Base-by-base conservation (phyloP, 2,888 invertebrate genomes). In the Capitulum mitella region DNA sequence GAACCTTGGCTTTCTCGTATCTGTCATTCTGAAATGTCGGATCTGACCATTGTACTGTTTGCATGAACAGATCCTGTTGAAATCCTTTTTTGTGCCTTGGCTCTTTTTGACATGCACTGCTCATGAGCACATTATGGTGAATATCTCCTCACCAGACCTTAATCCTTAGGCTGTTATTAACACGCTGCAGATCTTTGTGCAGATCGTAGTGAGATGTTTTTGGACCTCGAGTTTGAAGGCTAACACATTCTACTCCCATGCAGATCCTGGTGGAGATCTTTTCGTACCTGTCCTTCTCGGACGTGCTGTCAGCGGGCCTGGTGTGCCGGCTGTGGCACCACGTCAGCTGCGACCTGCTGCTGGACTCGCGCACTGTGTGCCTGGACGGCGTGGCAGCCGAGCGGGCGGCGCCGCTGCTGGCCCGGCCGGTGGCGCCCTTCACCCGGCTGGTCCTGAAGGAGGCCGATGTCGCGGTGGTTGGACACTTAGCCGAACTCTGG, bases 241-340 rank as follows among this genome's bases (percentile, higher is more conserved):
- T n/a, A n/a, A n/a, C n/a, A n/a, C n/a, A n/a, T n/a, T n/a, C n/a
- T n/a, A n/a, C n/a, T n/a, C n/a, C n/a, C n/a, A n/a, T n/a, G n/a
- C 64, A 70, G 70, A 26, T 70, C 10, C 70, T 70, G 70, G 70
- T 70, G 70, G 70, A 70, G 37, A 70, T 70, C 5, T 40, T 70
- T 40, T 37, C 40, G 37, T 26, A 29, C 0, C 70, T 70, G 26
- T 40, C 70, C 14, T 70, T 70, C 70, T 29, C 70, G 22, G 70
- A 70, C 26, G 70, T 40, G 70, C 70, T 70, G 10, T 37, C 70
- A 8, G 70, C 70, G 37, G 70, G 70, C 70, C 70, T 8, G 37
- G 40, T 40, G 37, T 70, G 70, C 70, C 70, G 70, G 70, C 70
- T 70, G 70, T 70, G 70, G 70, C 70, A 70, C 70, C 40, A 70